Evolutionary conservation across 2,797 vertebrate species (phyloP).

Genomic region (Xenops minutus): DNA sequence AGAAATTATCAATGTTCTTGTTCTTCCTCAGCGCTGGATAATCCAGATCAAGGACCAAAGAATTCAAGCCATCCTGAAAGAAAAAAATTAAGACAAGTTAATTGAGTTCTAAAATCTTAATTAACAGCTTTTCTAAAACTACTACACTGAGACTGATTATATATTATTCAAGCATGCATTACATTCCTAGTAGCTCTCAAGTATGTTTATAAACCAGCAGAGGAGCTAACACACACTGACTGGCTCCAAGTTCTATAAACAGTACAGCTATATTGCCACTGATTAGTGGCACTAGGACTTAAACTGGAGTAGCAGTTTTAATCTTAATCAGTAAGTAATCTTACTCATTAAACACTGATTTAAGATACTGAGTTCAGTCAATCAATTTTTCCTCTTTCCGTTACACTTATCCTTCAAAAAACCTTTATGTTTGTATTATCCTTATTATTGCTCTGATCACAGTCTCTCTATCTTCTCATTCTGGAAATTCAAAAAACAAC

Average conservation of each 20-base stretch:
- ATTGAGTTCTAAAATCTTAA: slow-evolving; percentile 13
- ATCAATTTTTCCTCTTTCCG: not conserved
- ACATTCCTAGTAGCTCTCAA: slow-evolving; percentile 28
- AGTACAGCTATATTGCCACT: slow-evolving; percentile 61
- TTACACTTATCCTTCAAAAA: not conserved
- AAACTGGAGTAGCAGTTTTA: not conserved
- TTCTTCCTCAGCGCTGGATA: slow-evolving; percentile 97
- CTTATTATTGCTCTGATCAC: not conserved
- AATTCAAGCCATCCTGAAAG: slow-evolving; percentile 92
- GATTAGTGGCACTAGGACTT: not conserved
- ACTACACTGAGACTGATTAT: not conserved
- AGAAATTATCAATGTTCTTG: slow-evolving; percentile 98
- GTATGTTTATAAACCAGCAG: slow-evolving; percentile 28
- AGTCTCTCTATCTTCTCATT: not conserved
- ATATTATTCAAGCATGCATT: not conserved
- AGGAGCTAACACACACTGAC: not conserved
- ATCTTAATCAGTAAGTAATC: not conserved
- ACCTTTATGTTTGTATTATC: not conserved
- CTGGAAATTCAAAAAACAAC: not conserved
- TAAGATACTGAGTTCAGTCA: not conserved
- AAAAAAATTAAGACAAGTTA: slow-evolving; percentile 47
- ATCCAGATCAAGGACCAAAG: slow-evolving; percentile 94
- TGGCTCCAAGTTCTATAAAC: slow-evolving; percentile 48
- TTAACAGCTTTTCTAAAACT: not conserved
- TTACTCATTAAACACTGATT: not conserved